Base-by-base conservation (phyloP, 2,888 invertebrate species). In the Noctuana brunneofusca region DNA sequence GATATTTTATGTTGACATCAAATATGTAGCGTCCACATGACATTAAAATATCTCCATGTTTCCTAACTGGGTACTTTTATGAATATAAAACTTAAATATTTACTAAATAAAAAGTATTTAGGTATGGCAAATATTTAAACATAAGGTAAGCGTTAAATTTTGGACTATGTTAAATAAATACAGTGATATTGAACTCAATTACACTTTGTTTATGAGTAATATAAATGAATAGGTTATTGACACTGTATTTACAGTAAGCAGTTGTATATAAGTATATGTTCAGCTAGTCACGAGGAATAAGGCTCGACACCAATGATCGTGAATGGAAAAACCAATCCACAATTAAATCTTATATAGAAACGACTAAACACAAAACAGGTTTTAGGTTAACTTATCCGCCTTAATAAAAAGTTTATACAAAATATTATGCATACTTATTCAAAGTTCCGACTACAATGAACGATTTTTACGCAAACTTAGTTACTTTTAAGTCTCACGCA, bases 301-400 rank as follows among this genome's bases (percentile, higher is more conserved):
- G 46, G 6, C 14, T 46, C 11, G 18, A 46, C 18, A 46, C 22
- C 0, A 5, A 0, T 48, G 22, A 48, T 22, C 46, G 20, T 2
- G 12, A 48, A 22, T 48, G 46, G 46, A 48, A 48, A 48, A 48
- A 12, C 46, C 46, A 16, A 48, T 22, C 5, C 9, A 22, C 22
- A 11, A n/a, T 11, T 20, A 18, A 46, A 9, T 46, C 43, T 18
- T 8, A 46, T 46, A 20, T 20, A 11, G 18, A 46, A 18, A 9
- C 46, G 20, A 20, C n/a, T 12, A 4, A 11, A 12, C 12, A 4
- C 3, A 12, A 22, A 48, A 48, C 46, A 12, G 46, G 46, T 48
- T 48, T 22, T 22, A n/a, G 22, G 11, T 22, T n/a, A 3, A 2
- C 20, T 41, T 16, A 16, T 8, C 8, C 14, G 14, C 41, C 41